Percentiles rank a stretch among this genome's conserved stretches.
phyloP scores from a whole-genome alignment of 2,113 vertebrate genomes.

The Phrynocephalus versicolor region DNA sequence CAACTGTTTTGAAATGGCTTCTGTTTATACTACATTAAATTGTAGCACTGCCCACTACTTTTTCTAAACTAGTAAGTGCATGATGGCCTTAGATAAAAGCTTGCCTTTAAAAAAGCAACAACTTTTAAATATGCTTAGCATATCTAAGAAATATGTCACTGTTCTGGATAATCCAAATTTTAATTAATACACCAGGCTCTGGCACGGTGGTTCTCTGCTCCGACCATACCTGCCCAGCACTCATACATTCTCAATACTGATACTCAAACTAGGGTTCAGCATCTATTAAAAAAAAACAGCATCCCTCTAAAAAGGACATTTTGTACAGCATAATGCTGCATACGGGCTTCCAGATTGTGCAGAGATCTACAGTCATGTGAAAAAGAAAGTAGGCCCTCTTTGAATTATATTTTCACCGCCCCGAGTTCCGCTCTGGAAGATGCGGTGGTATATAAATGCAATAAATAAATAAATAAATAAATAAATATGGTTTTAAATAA shows the following conservation, averaged over 20 bases:
- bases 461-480: too few species aligned
- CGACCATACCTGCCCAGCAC: not conserved
- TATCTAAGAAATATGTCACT: conserved; percentile 27
- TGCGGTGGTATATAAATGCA: too few species aligned
- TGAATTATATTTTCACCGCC: too few species aligned
- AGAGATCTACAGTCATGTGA: too few species aligned
- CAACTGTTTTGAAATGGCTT: conserved; percentile 50
- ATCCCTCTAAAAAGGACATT: not conserved
- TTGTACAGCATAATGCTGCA: too few species aligned
- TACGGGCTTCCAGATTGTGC: too few species aligned
- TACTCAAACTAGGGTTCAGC: conserved; percentile 9
- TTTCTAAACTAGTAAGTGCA: conserved; percentile 12
- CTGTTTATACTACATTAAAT: conserved; percentile 10
- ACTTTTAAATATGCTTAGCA: conserved; percentile 32
- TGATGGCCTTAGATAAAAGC: conserved; percentile 19
- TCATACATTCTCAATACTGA: not conserved
- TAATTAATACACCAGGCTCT: conserved; percentile 33
- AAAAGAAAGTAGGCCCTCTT: too few species aligned
- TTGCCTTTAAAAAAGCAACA: conserved; percentile 8
- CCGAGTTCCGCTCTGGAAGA: too few species aligned
- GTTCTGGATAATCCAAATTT: conserved; percentile 27
- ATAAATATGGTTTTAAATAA: too few species aligned
- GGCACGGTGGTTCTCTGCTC: not conserved
- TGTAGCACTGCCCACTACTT: conserved; percentile 32
- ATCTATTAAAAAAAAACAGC: not conserved